phyloP scores from a whole-genome alignment of 2,113 vertebrate species.

The Addax nasomaculatus region DNA sequence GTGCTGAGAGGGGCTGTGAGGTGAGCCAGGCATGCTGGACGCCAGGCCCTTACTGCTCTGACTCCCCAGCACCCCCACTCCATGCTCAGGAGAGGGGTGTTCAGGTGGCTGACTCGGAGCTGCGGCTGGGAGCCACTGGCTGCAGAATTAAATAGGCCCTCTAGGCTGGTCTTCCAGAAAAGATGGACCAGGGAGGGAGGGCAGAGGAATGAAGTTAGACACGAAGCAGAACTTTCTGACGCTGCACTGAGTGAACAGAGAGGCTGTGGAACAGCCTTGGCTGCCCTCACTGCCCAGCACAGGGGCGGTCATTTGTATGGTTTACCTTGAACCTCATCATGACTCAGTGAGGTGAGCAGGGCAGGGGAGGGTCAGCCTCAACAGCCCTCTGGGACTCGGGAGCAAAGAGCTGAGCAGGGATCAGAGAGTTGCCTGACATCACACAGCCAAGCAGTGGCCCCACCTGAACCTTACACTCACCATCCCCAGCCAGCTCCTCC shows the following conservation, averaged over 20 bases:
- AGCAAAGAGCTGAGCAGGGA: not conserved
- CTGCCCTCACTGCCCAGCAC: not conserved
- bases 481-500: not conserved
- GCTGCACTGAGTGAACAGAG: not conserved
- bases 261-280: not conserved
- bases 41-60: not conserved
- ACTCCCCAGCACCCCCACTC: not conserved
- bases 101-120: not conserved
- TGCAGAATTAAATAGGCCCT: not conserved
- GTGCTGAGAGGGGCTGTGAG: not conserved
- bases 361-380: not conserved
- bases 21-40: not conserved
- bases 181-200: not conserved
- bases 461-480: not conserved
- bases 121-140: not conserved
- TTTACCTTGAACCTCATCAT: not conserved
- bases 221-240: not conserved
- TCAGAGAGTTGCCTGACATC: not conserved
- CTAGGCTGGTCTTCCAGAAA: not conserved
- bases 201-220: not conserved
- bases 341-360: not conserved
- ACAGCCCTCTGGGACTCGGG: not conserved
- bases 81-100: not conserved
- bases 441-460: accelerated
- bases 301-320: accelerated